Conservation (phyloP, 1,140 invertebrate species). For the Papilio dardanus region DNA sequence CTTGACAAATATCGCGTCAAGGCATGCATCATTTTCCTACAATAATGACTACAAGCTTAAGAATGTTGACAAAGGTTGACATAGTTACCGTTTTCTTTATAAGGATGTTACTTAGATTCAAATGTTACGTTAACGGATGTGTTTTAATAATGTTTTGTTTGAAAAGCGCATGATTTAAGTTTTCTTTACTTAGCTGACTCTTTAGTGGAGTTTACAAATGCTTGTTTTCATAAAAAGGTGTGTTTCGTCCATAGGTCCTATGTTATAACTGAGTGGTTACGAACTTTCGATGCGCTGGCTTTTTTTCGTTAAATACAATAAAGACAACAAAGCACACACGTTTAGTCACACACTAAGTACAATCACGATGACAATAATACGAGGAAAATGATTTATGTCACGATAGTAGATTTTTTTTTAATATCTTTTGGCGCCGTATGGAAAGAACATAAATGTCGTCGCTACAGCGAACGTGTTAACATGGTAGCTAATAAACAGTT, state of each 20-base stretch:
- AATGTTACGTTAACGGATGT: slow-evolving; percentile 8
- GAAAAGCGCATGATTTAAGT: neutral
- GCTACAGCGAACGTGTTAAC: neutral
- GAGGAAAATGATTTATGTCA: slow-evolving; percentile 17
- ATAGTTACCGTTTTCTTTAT: slow-evolving; percentile 10
- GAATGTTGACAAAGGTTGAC: slow-evolving; percentile 7
- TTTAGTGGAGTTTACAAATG: neutral
- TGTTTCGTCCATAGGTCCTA: too few relatives aligned
- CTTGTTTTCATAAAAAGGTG: neutral
- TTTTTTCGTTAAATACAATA: neutral
- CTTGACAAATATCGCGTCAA: neutral
- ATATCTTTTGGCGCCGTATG: neutral
- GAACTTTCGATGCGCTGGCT: too few relatives aligned
- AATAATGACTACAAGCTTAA: neutral
- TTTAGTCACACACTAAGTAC: neutral
- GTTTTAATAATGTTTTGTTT: neutral
- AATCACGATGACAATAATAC: neutral
- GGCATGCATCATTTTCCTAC: neutral
- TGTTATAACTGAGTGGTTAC: too few relatives aligned
- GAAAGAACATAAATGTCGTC: neutral
- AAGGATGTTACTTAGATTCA: slow-evolving; percentile 4
- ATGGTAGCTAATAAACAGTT: neutral
- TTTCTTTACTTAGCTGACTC: neutral
- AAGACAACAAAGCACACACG: neutral
- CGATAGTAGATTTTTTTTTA: neutral